These are phyloP conservation scores for Eupsittula cactorum DNA, from an alignment of 2,113 vertebrate genomes.

Conservation along the genomic window DNA sequence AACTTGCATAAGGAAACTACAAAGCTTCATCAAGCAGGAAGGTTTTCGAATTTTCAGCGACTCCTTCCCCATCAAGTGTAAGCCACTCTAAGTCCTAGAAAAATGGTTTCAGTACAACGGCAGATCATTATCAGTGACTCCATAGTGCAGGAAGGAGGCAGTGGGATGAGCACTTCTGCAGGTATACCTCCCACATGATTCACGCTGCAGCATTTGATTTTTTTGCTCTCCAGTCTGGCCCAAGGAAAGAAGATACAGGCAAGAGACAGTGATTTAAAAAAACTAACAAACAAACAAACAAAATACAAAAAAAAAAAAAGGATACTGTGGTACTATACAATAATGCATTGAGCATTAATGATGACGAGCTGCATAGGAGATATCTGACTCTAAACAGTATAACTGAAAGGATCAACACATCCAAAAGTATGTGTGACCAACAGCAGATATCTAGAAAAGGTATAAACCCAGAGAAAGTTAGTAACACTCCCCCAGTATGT, in stretches of 20 bases:
- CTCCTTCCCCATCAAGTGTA: background rate
- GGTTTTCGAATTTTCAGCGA: background rate
- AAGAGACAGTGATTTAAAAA: background rate
- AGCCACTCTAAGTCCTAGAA: background rate
- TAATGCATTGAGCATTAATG: background rate
- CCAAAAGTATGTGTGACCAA: background rate
- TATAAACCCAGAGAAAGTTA: background rate
- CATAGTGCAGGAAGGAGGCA: background rate
- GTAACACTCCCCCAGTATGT: background rate
- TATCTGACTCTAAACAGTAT: background rate
- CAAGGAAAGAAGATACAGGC: background rate
- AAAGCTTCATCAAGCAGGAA: background rate
- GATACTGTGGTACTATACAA: background rate
- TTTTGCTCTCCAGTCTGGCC: background rate
- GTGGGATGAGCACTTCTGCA: background rate
- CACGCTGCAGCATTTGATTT: background rate
- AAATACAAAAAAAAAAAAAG: background rate
- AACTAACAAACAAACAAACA: background rate
- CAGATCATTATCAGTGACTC: background rate
- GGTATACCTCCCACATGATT: background rate
- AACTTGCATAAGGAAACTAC: background rate
- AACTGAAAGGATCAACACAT: background rate
- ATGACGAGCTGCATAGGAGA: background rate
- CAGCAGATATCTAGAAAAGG: background rate
- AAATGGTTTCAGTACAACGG: background rate